Conservation (phyloP, 1,140 invertebrate species). For the Drosophila truncata region DNA sequence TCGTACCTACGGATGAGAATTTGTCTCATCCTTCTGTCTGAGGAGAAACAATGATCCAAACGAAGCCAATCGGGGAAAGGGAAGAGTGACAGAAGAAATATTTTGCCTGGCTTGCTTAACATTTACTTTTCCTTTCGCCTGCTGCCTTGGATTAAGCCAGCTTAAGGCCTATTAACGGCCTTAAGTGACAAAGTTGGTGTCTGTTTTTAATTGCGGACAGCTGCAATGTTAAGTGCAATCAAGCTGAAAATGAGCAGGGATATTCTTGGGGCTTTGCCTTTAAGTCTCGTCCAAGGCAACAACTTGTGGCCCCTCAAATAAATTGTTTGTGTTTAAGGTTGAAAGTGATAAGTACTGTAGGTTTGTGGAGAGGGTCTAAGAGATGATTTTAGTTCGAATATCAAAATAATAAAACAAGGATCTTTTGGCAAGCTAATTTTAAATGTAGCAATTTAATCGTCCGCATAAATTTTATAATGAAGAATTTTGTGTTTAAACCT, state of each 20-base stretch:
- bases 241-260: conserved; percentile 32
- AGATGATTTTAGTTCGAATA: no score
- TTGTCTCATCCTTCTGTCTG: neutral
- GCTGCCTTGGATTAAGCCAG: conserved; percentile 29
- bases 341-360: neutral
- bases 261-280: conserved; percentile 12
- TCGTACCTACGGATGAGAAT: conserved; percentile 7
- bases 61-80: conserved; percentile 20
- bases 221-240: conserved; percentile 39
- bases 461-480: no score
- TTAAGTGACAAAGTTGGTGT: conserved; percentile 36
- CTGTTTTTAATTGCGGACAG: conserved; percentile 45
- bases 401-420: neutral
- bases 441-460: no score
- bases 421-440: neutral
- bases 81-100: neutral
- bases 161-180: conserved; percentile 42
- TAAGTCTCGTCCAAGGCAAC: conserved; percentile 4
- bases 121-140: conserved; percentile 41
- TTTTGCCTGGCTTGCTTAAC: conserved; percentile 13
- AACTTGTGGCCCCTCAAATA: conserved; percentile 2
- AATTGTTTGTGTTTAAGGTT: neutral
- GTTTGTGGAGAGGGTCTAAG: neutral
- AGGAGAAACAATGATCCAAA: conserved; percentile 34
- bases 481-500: no score